Percentiles rank a stretch among this genome's conserved stretches.
Conservation (phyloP, 2,113 vertebrate genomes). For the Toxostoma redivivum region DNA sequence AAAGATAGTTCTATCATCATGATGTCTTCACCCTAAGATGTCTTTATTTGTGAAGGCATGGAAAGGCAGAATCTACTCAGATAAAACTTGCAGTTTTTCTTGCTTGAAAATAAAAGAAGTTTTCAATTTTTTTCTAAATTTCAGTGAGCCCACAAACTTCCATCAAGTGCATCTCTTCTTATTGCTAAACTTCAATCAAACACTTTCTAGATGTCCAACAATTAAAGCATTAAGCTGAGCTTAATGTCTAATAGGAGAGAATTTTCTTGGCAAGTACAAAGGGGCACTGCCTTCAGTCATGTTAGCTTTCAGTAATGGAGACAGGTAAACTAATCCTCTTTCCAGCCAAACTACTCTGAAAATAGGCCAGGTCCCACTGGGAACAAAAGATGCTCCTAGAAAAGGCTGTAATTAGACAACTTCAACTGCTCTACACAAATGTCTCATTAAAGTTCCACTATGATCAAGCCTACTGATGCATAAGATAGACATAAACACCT, state of each 20-base stretch:
- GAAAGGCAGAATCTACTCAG: not conserved
- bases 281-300: not conserved
- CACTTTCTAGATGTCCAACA: not conserved
- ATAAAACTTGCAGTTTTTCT: not conserved
- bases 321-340: slow-evolving; percentile 33
- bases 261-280: slow-evolving; percentile 7
- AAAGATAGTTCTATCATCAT: not conserved
- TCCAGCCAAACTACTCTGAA: not conserved
- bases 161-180: not conserved
- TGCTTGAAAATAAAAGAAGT: not conserved
- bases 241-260: not conserved
- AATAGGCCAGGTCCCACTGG: slow-evolving; percentile 21
- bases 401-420: slow-evolving; percentile 35
- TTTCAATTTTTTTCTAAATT: not conserved
- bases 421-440: slow-evolving; percentile 5
- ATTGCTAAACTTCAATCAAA: not conserved
- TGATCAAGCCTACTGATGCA: slow-evolving; percentile 23
- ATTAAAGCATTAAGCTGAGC: not conserved
- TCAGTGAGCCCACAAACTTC: not conserved
- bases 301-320: not conserved
- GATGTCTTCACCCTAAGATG: not conserved
- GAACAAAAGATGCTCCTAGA: slow-evolving; percentile 28
- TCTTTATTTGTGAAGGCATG: not conserved
- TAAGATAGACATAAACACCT: not conserved
- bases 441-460: slow-evolving; percentile 12